Percentiles rank a stretch among this genome's conserved stretches.
Conservation (phyloP, 2,113 vertebrate species). For the Clarias macrocephalus region DNA sequence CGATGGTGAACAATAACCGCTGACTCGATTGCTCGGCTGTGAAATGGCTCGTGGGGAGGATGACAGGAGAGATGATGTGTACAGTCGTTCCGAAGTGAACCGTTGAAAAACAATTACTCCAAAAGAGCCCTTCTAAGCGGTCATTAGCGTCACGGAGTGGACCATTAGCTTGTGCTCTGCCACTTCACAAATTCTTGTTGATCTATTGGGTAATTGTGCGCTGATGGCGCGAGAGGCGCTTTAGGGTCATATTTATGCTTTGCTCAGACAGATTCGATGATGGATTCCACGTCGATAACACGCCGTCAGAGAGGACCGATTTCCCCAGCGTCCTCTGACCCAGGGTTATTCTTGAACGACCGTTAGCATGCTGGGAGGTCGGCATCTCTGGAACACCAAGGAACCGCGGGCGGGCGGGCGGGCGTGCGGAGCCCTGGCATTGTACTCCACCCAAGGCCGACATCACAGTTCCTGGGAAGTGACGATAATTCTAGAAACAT, state of each 20-base stretch:
- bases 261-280: background rate
- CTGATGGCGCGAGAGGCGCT: background rate
- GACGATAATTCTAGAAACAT: too few species aligned
- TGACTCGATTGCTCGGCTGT: background rate
- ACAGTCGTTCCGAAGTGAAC: background rate
- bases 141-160: background rate
- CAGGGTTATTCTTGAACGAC: background rate
- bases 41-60: background rate
- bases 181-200: conserved; percentile 4
- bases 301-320: background rate
- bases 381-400: too few species aligned
- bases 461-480: too few species aligned
- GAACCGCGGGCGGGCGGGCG: too few species aligned
- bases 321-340: background rate
- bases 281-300: background rate
- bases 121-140: background rate
- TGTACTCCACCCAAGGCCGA: background rate
- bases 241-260: background rate
- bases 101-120: conserved; percentile 3
- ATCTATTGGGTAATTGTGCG: background rate
- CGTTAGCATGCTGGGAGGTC: too few species aligned
- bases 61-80: background rate
- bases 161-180: background rate
- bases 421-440: too few species aligned
- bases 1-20: background rate